A percentile compares a stretch with the other conserved stretches of the same genome.
Conservation (phyloP, 2,888 invertebrate species). For the Plebejus anna region DNA sequence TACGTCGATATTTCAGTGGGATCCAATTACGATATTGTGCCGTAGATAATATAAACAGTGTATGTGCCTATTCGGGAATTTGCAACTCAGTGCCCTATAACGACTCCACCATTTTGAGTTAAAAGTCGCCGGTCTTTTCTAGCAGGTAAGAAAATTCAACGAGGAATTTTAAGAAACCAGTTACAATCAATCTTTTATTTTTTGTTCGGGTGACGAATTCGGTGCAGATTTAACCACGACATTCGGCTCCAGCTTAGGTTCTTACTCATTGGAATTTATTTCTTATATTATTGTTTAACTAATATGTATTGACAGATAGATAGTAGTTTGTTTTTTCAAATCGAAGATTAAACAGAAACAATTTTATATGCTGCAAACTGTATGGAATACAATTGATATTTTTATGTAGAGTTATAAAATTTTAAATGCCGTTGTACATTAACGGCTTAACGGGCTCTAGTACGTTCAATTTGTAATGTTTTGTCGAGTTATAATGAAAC, state of each 20-base stretch:
- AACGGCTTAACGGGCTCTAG: conserved; percentile 19
- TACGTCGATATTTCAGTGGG: conserved; percentile 37
- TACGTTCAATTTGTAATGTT: conserved; percentile 5
- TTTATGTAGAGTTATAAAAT: neutral
- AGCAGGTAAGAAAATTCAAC: conserved; percentile 57
- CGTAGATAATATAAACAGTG: conserved; percentile 44
- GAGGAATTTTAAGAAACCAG: conserved; percentile 25
- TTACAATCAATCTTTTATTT: conserved; percentile 24
- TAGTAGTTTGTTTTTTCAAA: neutral
- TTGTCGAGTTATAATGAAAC: neutral
- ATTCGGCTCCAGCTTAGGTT: neutral
- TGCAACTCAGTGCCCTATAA: conserved; percentile 52
- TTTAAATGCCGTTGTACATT: neutral
- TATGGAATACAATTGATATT: neutral
- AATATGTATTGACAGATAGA: neutral
- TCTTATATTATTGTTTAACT: neutral
- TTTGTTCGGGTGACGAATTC: conserved; percentile 9
- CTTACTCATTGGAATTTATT: neutral
- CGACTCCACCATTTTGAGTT: conserved; percentile 48
- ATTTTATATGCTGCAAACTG: neutral
- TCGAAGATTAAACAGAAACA: neutral
- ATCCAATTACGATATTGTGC: conserved; percentile 31
- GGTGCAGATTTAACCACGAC: conserved; percentile 16
- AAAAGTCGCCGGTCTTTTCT: conserved; percentile 56
- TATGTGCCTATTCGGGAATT: conserved; percentile 49